Percentiles rank a stretch among this genome's conserved stretches.
phyloP scores from a whole-genome alignment of 2,888 invertebrate genomes.

The Rhagonycha fulva region DNA sequence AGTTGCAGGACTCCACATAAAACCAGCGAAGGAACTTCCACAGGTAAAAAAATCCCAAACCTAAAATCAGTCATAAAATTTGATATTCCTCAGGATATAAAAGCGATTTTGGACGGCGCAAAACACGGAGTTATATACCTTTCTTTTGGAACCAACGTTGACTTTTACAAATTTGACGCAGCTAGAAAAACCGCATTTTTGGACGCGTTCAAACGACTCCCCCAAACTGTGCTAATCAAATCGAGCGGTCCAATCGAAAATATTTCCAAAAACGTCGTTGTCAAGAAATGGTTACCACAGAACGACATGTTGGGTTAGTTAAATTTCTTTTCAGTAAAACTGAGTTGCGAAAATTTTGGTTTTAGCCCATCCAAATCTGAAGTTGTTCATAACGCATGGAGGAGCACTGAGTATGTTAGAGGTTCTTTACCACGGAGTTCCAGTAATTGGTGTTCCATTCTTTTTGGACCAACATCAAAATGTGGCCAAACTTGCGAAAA shows the following conservation, averaged over 20 bases:
- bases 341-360: not conserved
- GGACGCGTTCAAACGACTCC: not conserved
- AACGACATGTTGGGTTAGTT: slow-evolving; percentile 49
- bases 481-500: slow-evolving; percentile 4
- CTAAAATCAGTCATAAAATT: not conserved
- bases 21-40: slow-evolving; percentile 39
- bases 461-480: slow-evolving; percentile 31
- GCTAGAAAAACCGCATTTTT: not conserved
- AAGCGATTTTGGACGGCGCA: slow-evolving; percentile 40
- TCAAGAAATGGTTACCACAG: slow-evolving; percentile 52
- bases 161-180: not conserved
- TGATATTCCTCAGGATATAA: not conserved
- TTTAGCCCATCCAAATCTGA: slow-evolving; percentile 37
- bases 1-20: slow-evolving; percentile 48
- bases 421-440: slow-evolving; percentile 35
- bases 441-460: slow-evolving; percentile 36
- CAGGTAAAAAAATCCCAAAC: slow-evolving; percentile 30
- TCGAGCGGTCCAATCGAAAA: slow-evolving; percentile 42
- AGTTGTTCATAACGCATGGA: slow-evolving; percentile 38
- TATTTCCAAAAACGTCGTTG: slow-evolving; percentile 49
- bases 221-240: slow-evolving; percentile 49
- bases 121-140: slow-evolving; percentile 47
- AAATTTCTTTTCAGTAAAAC: not conserved
- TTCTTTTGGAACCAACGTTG: slow-evolving; percentile 47
- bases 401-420: slow-evolving; percentile 38